Evolutionary conservation across 2,113 vertebrate species (phyloP), one percentile per base, ranked within the genome.

Genomic region (Lonchura striata): DNA sequence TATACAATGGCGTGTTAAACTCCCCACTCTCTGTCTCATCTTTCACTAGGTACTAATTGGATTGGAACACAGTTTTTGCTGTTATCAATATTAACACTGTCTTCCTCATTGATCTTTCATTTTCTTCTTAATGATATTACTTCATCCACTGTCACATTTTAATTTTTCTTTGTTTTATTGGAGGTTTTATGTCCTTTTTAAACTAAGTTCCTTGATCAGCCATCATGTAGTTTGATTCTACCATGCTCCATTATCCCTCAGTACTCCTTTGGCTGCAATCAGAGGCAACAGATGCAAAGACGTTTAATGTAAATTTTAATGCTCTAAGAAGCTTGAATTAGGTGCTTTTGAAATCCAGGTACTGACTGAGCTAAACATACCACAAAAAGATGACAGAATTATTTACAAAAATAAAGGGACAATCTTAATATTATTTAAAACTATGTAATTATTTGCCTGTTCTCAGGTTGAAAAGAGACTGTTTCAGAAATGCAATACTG

Each of bases 91-190:
- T 71, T 79, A 87, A 8, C 20, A 22, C 65, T 74, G 33, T 46
- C 37, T 87, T 91, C 46, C 14, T 60, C 75, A 93, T n/a, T 82
- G 87, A 85, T 85, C 37, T 85, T 65, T 69, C 66, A 90, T 95
- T 94, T 93, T 85, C 70, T 57, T 49, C 49, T 76, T 85, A 82
- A 85, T 89, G 41, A 28, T 87, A 71, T 89, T 70, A 71, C 37
- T 93, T 86, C 49, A 72, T n/a, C 57, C 49, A 7, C 56, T 75
- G 78, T 60, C 81, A 93, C 37, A 63, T 85, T 87, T 89, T 79
- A 87, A 87, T 90, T 89, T 47, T 35, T 91, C 44, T 84, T 91
- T 47, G 22, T 78, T 92, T 80, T 75, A 72, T 37, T 88, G 52
- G 46, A 64, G 25, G 10, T 47, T 95, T 94, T 91, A 78, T 53